Conservation (phyloP, 2,113 vertebrate genomes). For the Xiphias gladius region DNA sequence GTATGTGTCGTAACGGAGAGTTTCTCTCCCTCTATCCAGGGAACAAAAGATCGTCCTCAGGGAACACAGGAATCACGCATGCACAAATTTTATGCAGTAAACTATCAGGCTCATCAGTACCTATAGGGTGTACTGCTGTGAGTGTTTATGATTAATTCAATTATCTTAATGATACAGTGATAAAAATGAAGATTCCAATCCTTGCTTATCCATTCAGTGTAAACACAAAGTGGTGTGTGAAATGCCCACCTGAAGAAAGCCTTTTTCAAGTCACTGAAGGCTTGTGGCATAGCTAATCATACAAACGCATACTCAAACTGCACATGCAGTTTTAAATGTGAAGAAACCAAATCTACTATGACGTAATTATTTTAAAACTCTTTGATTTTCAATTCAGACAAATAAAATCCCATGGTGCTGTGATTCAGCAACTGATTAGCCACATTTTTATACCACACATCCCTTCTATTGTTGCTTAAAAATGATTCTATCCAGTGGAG, state of each 20-base stretch:
- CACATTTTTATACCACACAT: not conserved
- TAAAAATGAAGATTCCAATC: constrained; percentile 16
- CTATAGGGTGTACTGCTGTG: constrained; percentile 11
- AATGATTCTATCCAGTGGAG: not conserved
- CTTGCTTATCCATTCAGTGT: constrained; percentile 8
- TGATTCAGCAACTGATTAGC: not conserved
- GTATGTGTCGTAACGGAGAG: constrained; percentile 36
- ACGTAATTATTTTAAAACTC: not conserved
- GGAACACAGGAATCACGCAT: not conserved
- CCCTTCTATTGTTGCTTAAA: not conserved
- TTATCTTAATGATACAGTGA: constrained; percentile 28
- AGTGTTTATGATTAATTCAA: constrained; percentile 36
- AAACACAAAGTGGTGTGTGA: constrained; percentile 20
- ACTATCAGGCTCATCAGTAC: not conserved
- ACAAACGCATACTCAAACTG: not conserved
- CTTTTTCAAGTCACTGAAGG: not conserved
- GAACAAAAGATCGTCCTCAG: constrained; percentile 12
- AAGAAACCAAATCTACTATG: too few species aligned
- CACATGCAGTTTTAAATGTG: not conserved
- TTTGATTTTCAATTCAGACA: not conserved
- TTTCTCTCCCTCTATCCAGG: not conserved
- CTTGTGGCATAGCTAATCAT: not conserved
- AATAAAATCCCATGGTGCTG: not conserved
- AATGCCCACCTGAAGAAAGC: not conserved
- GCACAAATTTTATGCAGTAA: not conserved